Base-by-base conservation (phyloP, 2,113 vertebrate species). In the Loxodonta africana region DNA sequence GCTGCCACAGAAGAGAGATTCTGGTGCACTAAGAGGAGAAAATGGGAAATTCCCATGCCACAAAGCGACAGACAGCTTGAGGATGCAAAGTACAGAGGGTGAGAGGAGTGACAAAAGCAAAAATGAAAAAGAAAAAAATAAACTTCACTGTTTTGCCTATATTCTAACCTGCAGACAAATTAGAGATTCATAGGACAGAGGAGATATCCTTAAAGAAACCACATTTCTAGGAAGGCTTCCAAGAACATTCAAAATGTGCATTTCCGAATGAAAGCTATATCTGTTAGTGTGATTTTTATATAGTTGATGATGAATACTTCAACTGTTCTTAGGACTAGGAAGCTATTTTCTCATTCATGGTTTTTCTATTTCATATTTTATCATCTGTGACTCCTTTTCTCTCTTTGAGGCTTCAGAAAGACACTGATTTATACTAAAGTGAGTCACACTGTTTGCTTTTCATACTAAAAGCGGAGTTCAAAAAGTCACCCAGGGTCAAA, bases 281-380 rank as follows among this genome's bases (percentile, higher is more conserved):
- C 33, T 28, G 67, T 30, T 74, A 30, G 53, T 74, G 51, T 92
- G 30, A 78, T 80, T 88, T 67, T 41, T 51, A n/a, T 9, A 57
- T 17, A 78, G 21, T 73, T 78, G 85, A 46, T 57, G 41, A 85
- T 63, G 94, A 84, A 87, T n/a, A 71, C 12, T 69, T 87, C 18
- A 71, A 44, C 41, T 84, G 44, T 60, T 82, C 60, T 95, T 37
- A 57, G 63, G 37, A 95, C 23, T 48, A 73, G 26, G n/a, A 92
- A 96, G 53, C 53, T 82, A 18, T 57, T 83, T 83, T 57, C 25
- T 48, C n/a, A 46, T 25, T 60, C 20, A 8, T 4, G 3, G 28
- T 78, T 88, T 88, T 94, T 95, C 78, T 89, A 87, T 71, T 89
- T 73, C 23, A 25, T 71, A 73, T 63, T 84, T 97, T 81, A 95